Base-by-base conservation (phyloP, 2,888 invertebrate genomes). In the Cremastinae sp. region DNA sequence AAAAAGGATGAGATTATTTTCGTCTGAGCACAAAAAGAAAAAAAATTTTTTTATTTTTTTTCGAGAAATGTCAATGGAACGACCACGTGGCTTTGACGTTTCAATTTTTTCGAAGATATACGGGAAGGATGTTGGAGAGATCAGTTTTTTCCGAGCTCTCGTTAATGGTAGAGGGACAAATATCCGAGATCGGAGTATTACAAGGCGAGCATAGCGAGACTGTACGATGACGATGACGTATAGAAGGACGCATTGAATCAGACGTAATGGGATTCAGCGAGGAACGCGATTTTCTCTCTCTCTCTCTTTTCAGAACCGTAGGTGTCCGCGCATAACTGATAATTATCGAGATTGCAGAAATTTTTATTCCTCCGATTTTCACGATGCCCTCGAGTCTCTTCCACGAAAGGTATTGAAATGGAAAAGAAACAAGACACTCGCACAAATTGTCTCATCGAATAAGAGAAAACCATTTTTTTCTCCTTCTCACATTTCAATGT, bases 111-210 rank as follows among this genome's bases (percentile, higher is more conserved):
- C 5, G 28, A 5, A 3, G 28, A 28, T 28, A 28, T 5, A 5
- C 2, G 28, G 5, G 28, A 28, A 28, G 5, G 5, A 28, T 28
- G 28, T 28, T 28, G n/a, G n/a, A n/a, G n/a, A n/a, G n/a, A n/a
- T n/a, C n/a, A n/a, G n/a, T n/a, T n/a, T n/a, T n/a, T n/a, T n/a
- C n/a, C n/a, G n/a, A n/a, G n/a, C n/a, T n/a, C n/a, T n/a, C n/a
- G n/a, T n/a, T n/a, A 7, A 36, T 18, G n/a, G 14, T 16, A 41
- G 8, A 59, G 12, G 43, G 14, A 56, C 3, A 20, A 49, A 73
- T 47, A 71, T 14, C 58, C 72, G 68, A 73, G 68, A 72, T 62
- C 58, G 68, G 76, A 76, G 72, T 69, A 69, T 69, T 73, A 73
- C 76, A 76, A 76, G 76, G 69, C 73, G 64, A 73, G 72, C 54